These are phyloP conservation scores for Halichondria panicea DNA, from an alignment of 37 sponge, comb jelly and placozoan genomes.

Conservation along the genomic window DNA sequence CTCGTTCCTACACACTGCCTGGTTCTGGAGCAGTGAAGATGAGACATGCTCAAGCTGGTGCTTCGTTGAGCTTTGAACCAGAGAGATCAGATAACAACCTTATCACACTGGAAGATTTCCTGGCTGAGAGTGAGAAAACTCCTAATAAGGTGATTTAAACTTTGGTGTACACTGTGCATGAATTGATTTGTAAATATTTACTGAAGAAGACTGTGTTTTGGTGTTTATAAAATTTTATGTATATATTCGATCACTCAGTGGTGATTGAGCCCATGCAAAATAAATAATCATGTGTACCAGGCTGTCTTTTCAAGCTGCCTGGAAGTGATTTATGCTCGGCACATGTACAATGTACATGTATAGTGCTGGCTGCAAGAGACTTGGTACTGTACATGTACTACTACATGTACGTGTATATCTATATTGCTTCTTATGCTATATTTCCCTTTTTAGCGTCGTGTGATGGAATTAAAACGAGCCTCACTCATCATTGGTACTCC, in stretches of 20 bases:
- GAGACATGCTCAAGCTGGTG: background rate
- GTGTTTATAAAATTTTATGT: background rate
- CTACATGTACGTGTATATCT: background rate
- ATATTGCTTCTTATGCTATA: background rate
- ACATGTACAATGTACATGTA: background rate
- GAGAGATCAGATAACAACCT: conserved; percentile 27
- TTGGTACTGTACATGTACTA: background rate
- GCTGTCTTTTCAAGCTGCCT: no score
- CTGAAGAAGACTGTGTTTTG: background rate
- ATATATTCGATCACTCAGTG: background rate
- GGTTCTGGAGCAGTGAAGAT: background rate
- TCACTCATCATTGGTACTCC: conserved; percentile 45
- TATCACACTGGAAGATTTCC: conserved; percentile 80
- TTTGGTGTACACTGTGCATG: background rate
- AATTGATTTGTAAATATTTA: background rate
- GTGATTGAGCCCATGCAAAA: no score
- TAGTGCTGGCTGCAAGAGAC: no score
- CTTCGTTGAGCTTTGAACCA: background rate
- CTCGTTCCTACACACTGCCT: conserved; percentile 30
- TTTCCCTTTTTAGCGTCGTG: conserved; percentile 20
- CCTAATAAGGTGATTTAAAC: conserved; percentile 65
- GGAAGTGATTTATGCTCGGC: no score
- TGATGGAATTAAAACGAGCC: conserved; percentile 67
- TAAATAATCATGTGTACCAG: no score
- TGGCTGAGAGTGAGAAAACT: conserved; percentile 69